A percentile compares a stretch with the other conserved stretches of the same genome.
These are phyloP conservation scores for Cichlasoma orientale DNA, from an alignment of 2,797 vertebrate species.

Conservation along the genomic window DNA sequence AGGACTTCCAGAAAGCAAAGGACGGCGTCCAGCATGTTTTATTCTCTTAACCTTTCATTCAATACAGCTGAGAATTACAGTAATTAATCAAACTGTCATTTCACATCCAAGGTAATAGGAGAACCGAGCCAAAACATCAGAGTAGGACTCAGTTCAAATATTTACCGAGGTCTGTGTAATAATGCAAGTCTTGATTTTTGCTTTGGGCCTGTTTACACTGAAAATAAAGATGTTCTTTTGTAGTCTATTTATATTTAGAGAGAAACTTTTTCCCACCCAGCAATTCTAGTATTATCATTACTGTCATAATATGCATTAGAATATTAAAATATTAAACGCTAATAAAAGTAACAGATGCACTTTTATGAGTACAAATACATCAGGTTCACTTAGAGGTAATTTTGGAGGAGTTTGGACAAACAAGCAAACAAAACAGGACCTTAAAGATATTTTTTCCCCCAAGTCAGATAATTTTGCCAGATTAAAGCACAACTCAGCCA, in stretches of 20 bases:
- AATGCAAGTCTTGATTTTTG: conserved; percentile 9
- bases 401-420: background rate
- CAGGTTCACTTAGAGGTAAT: background rate
- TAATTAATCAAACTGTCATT: conserved; percentile 64
- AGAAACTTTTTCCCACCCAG: background rate
- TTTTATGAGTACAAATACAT: background rate
- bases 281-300: background rate
- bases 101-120: conserved; percentile 38
- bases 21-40: conserved; percentile 19
- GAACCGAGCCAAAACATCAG: conserved; percentile 20
- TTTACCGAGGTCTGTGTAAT: conserved; percentile 19
- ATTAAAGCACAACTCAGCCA: background rate
- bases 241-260: conserved; percentile 7
- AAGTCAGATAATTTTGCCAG: background rate
- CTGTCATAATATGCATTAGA: background rate
- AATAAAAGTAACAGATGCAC: too few relatives aligned
- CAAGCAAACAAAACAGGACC: background rate
- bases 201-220: conserved; percentile 11
- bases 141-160: conserved; percentile 28
- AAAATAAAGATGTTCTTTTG: conserved; percentile 20
- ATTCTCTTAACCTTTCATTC: conserved; percentile 44
- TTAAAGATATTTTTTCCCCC: background rate
- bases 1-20: conserved; percentile 17
- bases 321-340: background rate
- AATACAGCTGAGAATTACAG: conserved; percentile 32